These are phyloP conservation scores for Notoglanidium macrostoma DNA, from an alignment of 2,797 vertebrate genomes.

Conservation along the genomic window DNA sequence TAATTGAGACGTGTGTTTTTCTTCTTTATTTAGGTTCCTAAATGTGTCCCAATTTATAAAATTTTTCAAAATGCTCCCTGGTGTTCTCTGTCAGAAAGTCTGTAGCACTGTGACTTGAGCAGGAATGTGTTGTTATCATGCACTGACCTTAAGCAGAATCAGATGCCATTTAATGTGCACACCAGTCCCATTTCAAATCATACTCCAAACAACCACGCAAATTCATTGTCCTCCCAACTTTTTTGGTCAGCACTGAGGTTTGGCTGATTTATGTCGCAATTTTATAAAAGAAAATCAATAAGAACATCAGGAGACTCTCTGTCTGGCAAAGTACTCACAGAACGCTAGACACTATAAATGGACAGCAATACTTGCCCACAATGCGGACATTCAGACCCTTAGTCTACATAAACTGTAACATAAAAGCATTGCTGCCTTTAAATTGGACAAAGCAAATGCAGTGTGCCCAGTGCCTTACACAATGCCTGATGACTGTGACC, in stretches of 20 bases:
- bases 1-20: too few relatives aligned
- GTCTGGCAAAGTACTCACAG: conserved; percentile 14
- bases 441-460: conserved; percentile 26
- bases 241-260: background rate
- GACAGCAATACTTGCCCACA: conserved; percentile 5
- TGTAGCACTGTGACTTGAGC: background rate
- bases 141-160: background rate
- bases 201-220: conserved; percentile 5
- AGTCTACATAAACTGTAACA: conserved; percentile 23
- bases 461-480: background rate
- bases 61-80: background rate
- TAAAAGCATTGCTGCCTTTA: conserved; percentile 33
- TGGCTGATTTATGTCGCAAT: conserved; percentile 5
- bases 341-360: background rate
- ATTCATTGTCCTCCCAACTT: background rate
- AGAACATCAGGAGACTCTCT: conserved; percentile 1
- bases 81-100: conserved; percentile 11
- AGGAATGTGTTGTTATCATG: background rate
- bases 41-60: background rate
- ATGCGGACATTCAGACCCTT: background rate
- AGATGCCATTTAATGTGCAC: background rate
- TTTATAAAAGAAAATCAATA: conserved; percentile 38
- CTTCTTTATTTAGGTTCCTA: background rate
- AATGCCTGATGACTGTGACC: conserved; percentile 14
- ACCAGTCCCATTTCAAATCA: conserved; percentile 1